These are phyloP conservation scores for Geopemphigus sp. DNA, from an alignment of 1,140 invertebrate species.

Conservation along the genomic window DNA sequence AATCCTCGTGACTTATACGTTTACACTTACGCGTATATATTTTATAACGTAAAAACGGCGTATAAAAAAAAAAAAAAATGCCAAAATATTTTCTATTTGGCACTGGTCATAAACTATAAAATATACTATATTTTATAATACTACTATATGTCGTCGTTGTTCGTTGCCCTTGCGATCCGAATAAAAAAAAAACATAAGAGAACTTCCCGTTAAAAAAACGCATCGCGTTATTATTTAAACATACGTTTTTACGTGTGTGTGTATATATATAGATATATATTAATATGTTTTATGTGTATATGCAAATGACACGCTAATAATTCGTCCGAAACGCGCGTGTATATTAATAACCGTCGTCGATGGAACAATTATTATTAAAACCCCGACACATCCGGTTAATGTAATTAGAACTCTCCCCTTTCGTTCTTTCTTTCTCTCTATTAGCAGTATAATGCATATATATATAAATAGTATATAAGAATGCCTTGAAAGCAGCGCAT, in stretches of 20 bases:
- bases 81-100: slow-evolving; percentile 12
- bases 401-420: neutral
- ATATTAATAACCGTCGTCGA: neutral
- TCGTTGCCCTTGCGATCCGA: neutral
- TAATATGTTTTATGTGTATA: too few species aligned
- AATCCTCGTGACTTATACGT: slow-evolving; percentile 11
- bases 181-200: neutral
- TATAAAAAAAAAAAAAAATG: neutral
- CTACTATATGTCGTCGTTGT: too few species aligned
- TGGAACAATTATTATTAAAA: slow-evolving; percentile 13
- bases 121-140: neutral
- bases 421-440: slow-evolving; percentile 2
- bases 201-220: slow-evolving; percentile 1
- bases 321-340: neutral
- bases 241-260: neutral
- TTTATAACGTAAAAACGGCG: neutral
- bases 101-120: slow-evolving; percentile 1
- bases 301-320: slow-evolving; percentile 6
- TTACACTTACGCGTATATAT: neutral
- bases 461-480: neutral
- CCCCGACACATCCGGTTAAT: slow-evolving; percentile 20
- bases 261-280: neutral
- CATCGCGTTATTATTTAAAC: neutral
- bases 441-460: neutral
- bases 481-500: neutral